These are phyloP conservation scores for Esox masquinongy DNA, from an alignment of 2,797 vertebrate genomes.

Conservation along the genomic window DNA sequence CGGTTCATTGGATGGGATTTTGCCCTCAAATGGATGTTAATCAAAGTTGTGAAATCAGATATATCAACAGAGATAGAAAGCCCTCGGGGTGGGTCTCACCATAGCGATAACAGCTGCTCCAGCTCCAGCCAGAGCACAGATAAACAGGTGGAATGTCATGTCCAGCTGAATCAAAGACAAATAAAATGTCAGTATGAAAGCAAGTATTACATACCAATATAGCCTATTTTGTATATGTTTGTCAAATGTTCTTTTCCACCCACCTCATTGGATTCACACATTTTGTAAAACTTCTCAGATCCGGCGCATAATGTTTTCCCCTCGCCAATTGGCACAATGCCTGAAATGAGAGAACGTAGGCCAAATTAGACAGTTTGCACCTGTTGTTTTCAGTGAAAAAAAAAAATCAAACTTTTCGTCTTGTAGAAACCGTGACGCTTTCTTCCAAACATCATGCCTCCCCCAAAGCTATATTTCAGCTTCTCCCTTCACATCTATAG, in stretches of 20 bases:
- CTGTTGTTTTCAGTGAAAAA: neutral
- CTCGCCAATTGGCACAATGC: constrained; percentile 90
- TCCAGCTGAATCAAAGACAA: constrained; percentile 80
- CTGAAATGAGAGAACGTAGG: constrained; percentile 62
- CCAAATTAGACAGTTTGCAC: neutral
- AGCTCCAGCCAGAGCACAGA: constrained; percentile 94
- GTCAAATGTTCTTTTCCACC: constrained; percentile 24
- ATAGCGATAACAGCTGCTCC: constrained; percentile 97
- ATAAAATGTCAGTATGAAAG: neutral
- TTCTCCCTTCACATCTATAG: neutral
- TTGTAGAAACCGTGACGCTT: neutral
- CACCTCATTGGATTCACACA: constrained; percentile 97
- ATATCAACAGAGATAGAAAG: neutral
- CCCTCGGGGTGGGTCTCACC: constrained; percentile 75
- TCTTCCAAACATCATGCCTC: neutral
- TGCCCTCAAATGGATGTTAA: neutral
- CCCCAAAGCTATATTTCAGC: neutral
- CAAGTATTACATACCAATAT: too few species aligned
- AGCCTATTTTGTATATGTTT: neutral
- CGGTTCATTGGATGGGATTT: constrained; percentile 2
- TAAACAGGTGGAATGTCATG: constrained; percentile 99
- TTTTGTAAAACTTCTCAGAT: constrained; percentile 91
- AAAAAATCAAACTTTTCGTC: neutral
- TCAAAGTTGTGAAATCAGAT: neutral
- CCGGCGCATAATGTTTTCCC: constrained; percentile 89